Base-by-base conservation (phyloP, 2,113 vertebrate genomes). In the Sebastes fasciatus region DNA sequence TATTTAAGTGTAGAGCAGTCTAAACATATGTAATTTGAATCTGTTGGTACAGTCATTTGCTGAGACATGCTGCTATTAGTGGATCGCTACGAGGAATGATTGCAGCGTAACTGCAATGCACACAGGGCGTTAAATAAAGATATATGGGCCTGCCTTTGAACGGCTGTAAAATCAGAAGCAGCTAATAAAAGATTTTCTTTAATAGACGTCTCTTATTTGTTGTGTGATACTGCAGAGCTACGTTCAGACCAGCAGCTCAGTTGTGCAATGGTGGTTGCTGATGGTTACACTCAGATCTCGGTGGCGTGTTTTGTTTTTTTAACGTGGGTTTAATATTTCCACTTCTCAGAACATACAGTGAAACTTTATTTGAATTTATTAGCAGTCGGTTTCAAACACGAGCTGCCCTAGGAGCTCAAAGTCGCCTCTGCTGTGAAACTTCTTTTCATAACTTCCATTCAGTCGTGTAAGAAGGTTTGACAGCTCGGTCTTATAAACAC, bases 1-100 rank as follows among this genome's bases (percentile, higher is more conserved):
- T 86, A 85, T 89, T 83, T 85, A 87, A 85, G 80, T 78, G 81
- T 49, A 75, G 69, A 83, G 65, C 21, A 40, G 71, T n/a, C 49
- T 66, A 77, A 79, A 78, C 79, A 72, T 51, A 46, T 83, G 64
- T 79, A 75, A 88, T 89, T 88, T 83, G 21, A 88, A 86, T 86
- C 40, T 73, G 80, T 70, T 57, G 69, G 75, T 75, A 48, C 66
- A 74, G 73, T 62, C 84, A 89, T 78, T 84, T 77, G 76, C 86
- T 72, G 57, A 74, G 80, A 83, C 62, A 66, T 75, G 60, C 84
- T 78, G 79, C 71, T 69, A 79, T 89, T 83, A 83, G 61, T 46
- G 70, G 76, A 82, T 86, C 82, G 34, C 85, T 57, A 77, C 16
- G 14, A 69, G 60, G 72, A 77, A 74, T 80, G 76, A 89, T 92